phyloP scores from a whole-genome alignment of 2,797 vertebrate genomes.

The Macropus fuliginosus region DNA sequence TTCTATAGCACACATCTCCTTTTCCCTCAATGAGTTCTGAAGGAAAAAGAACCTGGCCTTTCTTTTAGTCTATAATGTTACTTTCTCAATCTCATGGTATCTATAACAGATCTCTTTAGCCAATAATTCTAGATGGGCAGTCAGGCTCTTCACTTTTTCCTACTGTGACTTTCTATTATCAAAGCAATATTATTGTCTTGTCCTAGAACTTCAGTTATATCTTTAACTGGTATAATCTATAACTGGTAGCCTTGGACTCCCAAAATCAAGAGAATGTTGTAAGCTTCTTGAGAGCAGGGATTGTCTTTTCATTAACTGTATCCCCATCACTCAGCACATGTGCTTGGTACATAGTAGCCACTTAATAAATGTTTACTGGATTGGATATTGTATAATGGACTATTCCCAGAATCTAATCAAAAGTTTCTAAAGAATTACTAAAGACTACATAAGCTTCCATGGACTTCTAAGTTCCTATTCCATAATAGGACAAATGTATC shows the following conservation, averaged over 20 bases:
- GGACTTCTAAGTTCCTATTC: neutral
- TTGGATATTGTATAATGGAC: neutral
- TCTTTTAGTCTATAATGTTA: slow-evolving; percentile 15
- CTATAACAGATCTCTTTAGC: neutral
- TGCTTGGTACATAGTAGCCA: neutral
- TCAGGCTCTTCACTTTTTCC: slow-evolving; percentile 2
- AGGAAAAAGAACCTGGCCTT: slow-evolving; percentile 2
- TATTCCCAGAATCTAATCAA: slow-evolving; percentile 17
- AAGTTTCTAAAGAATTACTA: neutral
- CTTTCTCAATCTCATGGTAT: neutral
- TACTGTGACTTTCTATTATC: slow-evolving; percentile 29
- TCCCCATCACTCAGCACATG: neutral
- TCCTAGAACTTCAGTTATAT: slow-evolving; percentile 47
- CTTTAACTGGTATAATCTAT: slow-evolving; percentile 34
- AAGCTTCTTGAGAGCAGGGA: neutral
- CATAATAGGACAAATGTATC: slow-evolving; percentile 39
- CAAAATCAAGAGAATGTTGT: slow-evolving; percentile 56
- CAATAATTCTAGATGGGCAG: neutral
- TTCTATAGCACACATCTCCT: neutral
- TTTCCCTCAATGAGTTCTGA: slow-evolving; percentile 38
- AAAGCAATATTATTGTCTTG: slow-evolving; percentile 14
- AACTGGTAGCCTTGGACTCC: slow-evolving; percentile 44
- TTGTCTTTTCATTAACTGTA: neutral
- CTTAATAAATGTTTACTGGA: neutral
- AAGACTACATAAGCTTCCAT: neutral